phyloP scores from a whole-genome alignment of 2,797 vertebrate genomes.

The Danio albolineatus region DNA sequence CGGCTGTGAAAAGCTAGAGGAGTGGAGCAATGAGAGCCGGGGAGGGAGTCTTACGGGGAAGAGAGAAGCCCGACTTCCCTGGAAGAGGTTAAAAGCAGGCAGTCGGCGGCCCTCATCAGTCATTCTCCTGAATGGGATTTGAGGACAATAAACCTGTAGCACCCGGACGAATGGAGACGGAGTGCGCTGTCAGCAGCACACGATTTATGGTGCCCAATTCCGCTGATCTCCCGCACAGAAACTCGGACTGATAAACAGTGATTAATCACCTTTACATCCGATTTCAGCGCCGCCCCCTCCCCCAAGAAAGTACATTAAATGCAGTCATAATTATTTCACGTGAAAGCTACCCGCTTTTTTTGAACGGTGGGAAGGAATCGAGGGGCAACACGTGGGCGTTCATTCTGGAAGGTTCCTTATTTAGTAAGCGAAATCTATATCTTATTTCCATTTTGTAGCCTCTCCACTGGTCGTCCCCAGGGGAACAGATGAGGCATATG shows the following conservation, averaged over 20 bases:
- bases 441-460: conserved; percentile 62
- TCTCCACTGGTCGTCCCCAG: conserved; percentile 48
- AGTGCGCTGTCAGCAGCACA: conserved; percentile 80
- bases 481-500: conserved; percentile 68
- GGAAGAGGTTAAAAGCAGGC: conserved; percentile 69
- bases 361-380: conserved; percentile 31
- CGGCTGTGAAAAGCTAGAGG: conserved; percentile 25
- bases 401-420: conserved; percentile 49
- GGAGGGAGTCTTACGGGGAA: conserved; percentile 38
- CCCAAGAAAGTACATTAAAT: conserved; percentile 81
- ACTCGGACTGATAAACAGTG: conserved; percentile 87
- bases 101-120: conserved; percentile 78
- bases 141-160: conserved; percentile 88
- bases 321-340: conserved; percentile 77
- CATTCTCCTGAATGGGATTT: conserved; percentile 87
- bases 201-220: conserved; percentile 86
- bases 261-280: conserved; percentile 86
- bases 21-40: conserved; percentile 35
- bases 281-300: conserved; percentile 75
- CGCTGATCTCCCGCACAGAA: conserved; percentile 85
- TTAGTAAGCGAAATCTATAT: conserved; percentile 57
- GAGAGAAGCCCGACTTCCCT: conserved; percentile 62
- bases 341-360: conserved; percentile 64
- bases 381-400: conserved; percentile 25
- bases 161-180: conserved; percentile 85